Evolutionary conservation across 2,888 invertebrate species (phyloP).

Genomic region (Phengaris arion): DNA sequence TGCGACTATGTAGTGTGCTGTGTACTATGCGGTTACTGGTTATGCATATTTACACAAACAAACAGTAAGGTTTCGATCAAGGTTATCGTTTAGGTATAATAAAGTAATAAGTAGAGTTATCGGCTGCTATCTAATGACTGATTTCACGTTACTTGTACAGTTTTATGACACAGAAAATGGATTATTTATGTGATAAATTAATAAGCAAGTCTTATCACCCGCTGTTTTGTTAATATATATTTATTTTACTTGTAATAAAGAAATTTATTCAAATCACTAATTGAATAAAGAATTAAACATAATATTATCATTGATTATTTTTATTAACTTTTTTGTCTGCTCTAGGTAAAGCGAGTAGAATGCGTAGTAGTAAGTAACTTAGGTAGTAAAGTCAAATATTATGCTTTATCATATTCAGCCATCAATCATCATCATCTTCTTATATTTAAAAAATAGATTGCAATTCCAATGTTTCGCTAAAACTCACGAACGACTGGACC

Average conservation of each 20-base stretch:
- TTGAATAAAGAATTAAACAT: too few species aligned
- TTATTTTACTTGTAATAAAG: not conserved
- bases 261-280: too few species aligned
- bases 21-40: not conserved
- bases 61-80: conserved; percentile 11
- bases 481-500: too few species aligned
- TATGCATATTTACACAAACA: not conserved
- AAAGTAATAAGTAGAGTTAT: not conserved
- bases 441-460: too few species aligned
- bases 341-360: too few species aligned
- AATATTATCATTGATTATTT: too few species aligned
- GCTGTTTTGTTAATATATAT: not conserved
- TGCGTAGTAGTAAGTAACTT: too few species aligned
- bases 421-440: too few species aligned
- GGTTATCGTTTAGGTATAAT: not conserved
- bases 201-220: not conserved
- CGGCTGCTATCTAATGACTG: not conserved
- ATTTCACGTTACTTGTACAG: not conserved
- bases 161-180: not conserved
- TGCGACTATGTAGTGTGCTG: not conserved
- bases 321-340: too few species aligned
- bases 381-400: too few species aligned
- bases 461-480: too few species aligned
- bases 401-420: too few species aligned
- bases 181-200: not conserved